A percentile compares a stretch with the other conserved stretches of the same genome.
phyloP scores from a whole-genome alignment of 2,797 vertebrate genomes.

The Mionectes olivaceus region DNA sequence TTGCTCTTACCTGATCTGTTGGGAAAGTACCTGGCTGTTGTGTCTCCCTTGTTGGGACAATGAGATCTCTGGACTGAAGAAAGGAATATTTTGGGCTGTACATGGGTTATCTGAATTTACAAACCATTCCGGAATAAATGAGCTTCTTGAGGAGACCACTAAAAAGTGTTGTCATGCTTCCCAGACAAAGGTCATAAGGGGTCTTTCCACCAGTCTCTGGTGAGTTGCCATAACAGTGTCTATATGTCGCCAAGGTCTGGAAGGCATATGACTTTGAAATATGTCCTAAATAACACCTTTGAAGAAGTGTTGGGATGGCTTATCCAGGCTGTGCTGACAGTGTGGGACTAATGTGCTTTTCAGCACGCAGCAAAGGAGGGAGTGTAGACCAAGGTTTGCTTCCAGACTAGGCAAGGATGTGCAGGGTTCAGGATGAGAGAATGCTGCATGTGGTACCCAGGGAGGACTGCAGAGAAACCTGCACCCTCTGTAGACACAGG shows the following conservation, averaged over 20 bases:
- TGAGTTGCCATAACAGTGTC: neutral
- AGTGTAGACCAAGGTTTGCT: neutral
- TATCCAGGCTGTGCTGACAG: neutral
- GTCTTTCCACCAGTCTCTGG: neutral
- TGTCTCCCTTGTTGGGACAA: neutral
- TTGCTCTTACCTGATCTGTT: neutral
- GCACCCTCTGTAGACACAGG: neutral
- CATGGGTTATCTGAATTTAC: neutral
- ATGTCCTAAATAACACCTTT: neutral
- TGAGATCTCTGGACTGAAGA: neutral
- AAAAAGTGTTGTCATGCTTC: neutral
- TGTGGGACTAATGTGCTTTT: neutral
- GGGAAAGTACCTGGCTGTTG: slow-evolving; percentile 42
- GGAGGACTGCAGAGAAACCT: neutral
- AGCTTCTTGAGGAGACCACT: neutral
- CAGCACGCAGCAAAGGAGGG: neutral
- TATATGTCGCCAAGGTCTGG: neutral
- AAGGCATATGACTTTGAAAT: neutral
- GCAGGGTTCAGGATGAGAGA: neutral
- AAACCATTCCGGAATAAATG: neutral
- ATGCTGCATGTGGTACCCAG: accelerated
- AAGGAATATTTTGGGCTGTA: neutral
- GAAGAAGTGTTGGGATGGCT: neutral
- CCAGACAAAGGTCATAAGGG: neutral
- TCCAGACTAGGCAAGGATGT: neutral